Conservation (phyloP, 2,113 vertebrate genomes). For the Caranx ignobilis region DNA sequence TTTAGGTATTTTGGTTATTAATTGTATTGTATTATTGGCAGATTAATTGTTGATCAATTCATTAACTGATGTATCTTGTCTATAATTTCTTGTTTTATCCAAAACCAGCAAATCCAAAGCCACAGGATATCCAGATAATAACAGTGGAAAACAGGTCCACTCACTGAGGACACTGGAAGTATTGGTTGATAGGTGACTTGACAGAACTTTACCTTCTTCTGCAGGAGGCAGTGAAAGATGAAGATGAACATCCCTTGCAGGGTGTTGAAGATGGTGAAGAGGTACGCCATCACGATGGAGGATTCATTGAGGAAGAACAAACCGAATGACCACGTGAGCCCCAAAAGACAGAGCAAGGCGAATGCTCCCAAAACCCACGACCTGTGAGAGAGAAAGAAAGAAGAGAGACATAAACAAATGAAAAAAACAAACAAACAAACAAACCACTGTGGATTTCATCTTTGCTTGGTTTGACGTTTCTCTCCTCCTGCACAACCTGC, state of each 20-base stretch:
- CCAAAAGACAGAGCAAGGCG: slow-evolving; percentile 93
- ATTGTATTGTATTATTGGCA: too few relatives aligned
- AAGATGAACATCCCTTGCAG: slow-evolving; percentile 99
- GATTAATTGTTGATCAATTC: background rate
- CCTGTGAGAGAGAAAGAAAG: slow-evolving; percentile 85
- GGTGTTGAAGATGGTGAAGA: slow-evolving; percentile 98
- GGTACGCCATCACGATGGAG: slow-evolving; percentile 97
- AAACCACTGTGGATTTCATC: background rate
- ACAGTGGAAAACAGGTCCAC: background rate
- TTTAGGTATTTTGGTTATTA: background rate
- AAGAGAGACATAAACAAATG: background rate
- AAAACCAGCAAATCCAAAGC: background rate
- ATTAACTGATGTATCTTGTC: background rate
- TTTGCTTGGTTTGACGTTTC: background rate
- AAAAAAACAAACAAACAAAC: background rate
- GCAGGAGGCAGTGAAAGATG: slow-evolving; percentile 98
- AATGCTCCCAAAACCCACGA: slow-evolving; percentile 98
- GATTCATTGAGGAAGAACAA: slow-evolving; percentile 95
- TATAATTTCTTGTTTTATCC: background rate
- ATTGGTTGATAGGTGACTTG: background rate
- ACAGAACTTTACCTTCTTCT: slow-evolving; percentile 91
- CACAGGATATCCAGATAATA: background rate
- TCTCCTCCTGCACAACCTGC: slow-evolving; percentile 9
- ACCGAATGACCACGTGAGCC: slow-evolving; percentile 97
- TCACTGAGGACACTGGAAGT: background rate